Evolutionary conservation across 2,888 invertebrate species (phyloP).

Genomic region (Panopea generosa): DNA sequence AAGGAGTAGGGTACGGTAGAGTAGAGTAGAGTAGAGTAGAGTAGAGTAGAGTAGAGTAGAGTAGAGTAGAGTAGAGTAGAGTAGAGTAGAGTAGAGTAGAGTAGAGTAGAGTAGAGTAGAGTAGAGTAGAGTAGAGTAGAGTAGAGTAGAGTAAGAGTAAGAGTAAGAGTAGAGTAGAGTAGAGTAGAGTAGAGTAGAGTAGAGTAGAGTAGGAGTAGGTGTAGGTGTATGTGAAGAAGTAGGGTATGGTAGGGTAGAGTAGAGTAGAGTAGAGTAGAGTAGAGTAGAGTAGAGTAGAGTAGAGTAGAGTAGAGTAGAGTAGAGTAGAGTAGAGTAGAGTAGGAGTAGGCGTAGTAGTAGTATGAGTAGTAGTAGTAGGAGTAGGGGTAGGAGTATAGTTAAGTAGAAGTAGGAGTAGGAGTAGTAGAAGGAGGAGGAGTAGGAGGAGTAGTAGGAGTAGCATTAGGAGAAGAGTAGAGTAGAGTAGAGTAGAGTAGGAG

Average conservation of each 20-base stretch:
- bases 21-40: conserved; percentile 10
- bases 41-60: conserved; percentile 11
- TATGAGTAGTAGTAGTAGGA: too few relatives aligned
- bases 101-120: conserved; percentile 23
- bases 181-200: conserved; percentile 18
- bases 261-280: conserved; percentile 16
- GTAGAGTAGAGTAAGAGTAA: conserved; percentile 9
- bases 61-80: conserved; percentile 13
- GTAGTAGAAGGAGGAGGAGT: too few relatives aligned
- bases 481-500: too few relatives aligned
- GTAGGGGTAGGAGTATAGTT: conserved; percentile 10
- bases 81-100: conserved; percentile 23
- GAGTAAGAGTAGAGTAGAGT: conserved; percentile 15
- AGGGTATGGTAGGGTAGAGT: conserved; percentile 15
- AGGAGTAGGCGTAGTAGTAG: too few relatives aligned
- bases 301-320: conserved; percentile 11
- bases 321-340: conserved; percentile 7
- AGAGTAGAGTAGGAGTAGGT: conserved; percentile 9
- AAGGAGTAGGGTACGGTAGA: too few relatives aligned
- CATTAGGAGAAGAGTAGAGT: too few relatives aligned
- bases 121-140: conserved; percentile 18
- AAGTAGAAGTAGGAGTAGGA: too few relatives aligned
- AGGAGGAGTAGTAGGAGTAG: too few relatives aligned
- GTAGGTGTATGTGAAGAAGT: neutral
- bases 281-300: conserved; percentile 24